Conservation (phyloP, 2,888 invertebrate genomes). For the Macaria liturata region DNA sequence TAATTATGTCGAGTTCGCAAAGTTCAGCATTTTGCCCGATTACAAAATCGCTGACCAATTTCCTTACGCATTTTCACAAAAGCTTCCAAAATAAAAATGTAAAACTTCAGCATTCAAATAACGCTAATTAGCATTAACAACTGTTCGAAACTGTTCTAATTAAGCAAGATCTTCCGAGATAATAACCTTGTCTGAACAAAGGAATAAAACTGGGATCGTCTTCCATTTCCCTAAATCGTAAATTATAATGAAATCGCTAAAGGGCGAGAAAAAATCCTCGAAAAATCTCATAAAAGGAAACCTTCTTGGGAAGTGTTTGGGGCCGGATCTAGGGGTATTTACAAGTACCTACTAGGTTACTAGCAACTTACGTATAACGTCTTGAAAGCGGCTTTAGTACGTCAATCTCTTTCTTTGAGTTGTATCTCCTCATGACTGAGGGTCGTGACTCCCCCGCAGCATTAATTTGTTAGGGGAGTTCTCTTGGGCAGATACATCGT, state of each 20-base stretch:
- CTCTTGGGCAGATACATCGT: too few species aligned
- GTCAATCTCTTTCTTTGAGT: too few species aligned
- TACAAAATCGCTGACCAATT: not conserved
- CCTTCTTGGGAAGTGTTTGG: slow-evolving; percentile 17
- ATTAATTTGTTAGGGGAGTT: too few species aligned
- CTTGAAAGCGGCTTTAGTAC: too few species aligned
- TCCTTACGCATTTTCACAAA: not conserved
- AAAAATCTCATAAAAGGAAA: slow-evolving; percentile 25
- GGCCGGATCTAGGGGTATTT: slow-evolving; percentile 3
- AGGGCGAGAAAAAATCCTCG: slow-evolving; percentile 24
- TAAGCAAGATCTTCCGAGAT: slow-evolving; percentile 18
- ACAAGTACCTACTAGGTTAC: too few species aligned
- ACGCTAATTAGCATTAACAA: slow-evolving; percentile 10
- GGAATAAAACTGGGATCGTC: slow-evolving; percentile 12
- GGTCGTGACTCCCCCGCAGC: too few species aligned
- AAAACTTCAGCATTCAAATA: slow-evolving; percentile 3
- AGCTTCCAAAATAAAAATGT: not conserved
- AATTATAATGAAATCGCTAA: slow-evolving; percentile 28
- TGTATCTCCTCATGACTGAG: too few species aligned
- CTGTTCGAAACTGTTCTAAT: slow-evolving; percentile 18
- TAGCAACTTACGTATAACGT: too few species aligned
- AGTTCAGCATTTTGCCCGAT: too few species aligned
- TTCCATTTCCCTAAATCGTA: slow-evolving; percentile 24
- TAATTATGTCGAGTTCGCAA: too few species aligned
- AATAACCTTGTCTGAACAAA: slow-evolving; percentile 19